Conservation (phyloP, 2,888 invertebrate genomes). For the Incurvaria masculella region DNA sequence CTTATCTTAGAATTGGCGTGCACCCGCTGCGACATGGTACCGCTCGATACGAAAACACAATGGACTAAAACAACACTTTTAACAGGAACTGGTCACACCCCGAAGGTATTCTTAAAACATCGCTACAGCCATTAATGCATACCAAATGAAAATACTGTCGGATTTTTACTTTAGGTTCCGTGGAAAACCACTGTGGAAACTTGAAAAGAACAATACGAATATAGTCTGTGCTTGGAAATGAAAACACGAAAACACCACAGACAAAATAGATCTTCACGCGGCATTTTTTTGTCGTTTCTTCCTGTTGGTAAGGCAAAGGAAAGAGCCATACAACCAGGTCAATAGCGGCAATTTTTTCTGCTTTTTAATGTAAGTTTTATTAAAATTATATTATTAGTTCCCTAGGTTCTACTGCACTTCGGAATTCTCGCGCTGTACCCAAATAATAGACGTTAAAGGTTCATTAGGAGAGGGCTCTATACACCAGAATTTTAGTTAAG, state of each 20-base stretch:
- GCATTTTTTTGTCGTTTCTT: no score
- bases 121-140: neutral
- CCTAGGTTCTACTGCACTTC: no score
- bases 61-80: neutral
- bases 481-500: no score
- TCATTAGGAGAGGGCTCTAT: no score
- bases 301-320: no score
- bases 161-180: neutral
- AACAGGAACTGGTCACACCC: neutral
- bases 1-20: constrained; percentile 36
- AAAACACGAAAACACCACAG: neutral
- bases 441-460: no score
- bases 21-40: constrained; percentile 34
- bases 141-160: neutral
- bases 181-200: neutral
- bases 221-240: neutral
- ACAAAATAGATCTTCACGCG: neutral
- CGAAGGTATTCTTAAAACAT: neutral
- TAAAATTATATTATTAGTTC: no score
- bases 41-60: neutral
- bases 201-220: neutral
- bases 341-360: no score
- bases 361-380: no score
- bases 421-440: no score
- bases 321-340: no score